Conservation (phyloP, 2,113 vertebrate genomes). For the Eira barbara region DNA sequence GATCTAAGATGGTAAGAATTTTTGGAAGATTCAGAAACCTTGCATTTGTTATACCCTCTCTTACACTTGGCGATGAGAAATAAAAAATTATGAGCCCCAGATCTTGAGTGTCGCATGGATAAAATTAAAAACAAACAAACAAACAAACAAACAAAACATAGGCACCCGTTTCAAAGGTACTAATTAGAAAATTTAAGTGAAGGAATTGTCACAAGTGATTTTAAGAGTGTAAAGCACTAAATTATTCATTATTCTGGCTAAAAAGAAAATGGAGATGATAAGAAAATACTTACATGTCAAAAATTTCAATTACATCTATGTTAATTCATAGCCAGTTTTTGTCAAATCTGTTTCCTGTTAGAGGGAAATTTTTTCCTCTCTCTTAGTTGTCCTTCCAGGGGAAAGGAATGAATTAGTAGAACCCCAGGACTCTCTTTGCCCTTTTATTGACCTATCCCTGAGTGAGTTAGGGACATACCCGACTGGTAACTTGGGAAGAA, state of each 20-base stretch:
- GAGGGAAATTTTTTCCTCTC: neutral
- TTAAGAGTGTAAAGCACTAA: neutral
- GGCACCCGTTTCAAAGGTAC: neutral
- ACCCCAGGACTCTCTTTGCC: neutral
- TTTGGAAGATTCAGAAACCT: neutral
- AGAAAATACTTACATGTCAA: neutral
- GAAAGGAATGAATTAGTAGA: neutral
- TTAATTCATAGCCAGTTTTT: neutral
- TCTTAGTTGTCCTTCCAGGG: neutral
- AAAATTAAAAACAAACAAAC: neutral
- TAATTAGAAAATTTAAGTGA: neutral
- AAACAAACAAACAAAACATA: neutral
- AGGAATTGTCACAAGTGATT: neutral
- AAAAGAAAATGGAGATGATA: neutral
- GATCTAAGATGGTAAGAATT: neutral
- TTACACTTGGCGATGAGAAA: neutral
- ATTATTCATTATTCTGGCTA: neutral
- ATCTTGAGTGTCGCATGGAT: neutral
- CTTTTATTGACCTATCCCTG: neutral
- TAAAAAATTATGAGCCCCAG: neutral
- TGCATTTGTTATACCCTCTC: neutral
- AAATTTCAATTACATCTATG: neutral
- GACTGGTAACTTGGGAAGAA: neutral
- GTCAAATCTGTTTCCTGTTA: neutral
- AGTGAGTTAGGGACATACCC: neutral